Evolutionary conservation across 2,113 vertebrate species (phyloP).

Genomic region (Pan troglodytes): NHGRI_mPanTro3-v2.1_pri NC_072411.2:116388501-116389000

Average conservation of each 20-base stretch:
- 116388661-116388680: neutral
- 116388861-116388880: neutral
- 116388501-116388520: neutral
- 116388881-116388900: neutral
- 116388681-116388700: neutral
- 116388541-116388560: neutral
- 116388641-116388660: neutral
- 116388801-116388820: neutral
- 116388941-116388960: neutral
- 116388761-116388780: neutral
- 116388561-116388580: neutral
- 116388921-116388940: neutral
- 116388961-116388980: neutral
- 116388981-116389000: neutral
- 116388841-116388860: neutral
- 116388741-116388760: neutral
- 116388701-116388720: neutral
- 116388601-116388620: neutral
- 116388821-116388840: neutral
- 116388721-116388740: neutral
- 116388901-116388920: neutral
- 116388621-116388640: neutral
- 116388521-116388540: neutral
- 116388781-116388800: neutral
- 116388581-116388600: neutral